These are phyloP conservation scores for Enteromius anoplus DNA, from an alignment of 2,797 vertebrate genomes.

Conservation along the genomic window DNA sequence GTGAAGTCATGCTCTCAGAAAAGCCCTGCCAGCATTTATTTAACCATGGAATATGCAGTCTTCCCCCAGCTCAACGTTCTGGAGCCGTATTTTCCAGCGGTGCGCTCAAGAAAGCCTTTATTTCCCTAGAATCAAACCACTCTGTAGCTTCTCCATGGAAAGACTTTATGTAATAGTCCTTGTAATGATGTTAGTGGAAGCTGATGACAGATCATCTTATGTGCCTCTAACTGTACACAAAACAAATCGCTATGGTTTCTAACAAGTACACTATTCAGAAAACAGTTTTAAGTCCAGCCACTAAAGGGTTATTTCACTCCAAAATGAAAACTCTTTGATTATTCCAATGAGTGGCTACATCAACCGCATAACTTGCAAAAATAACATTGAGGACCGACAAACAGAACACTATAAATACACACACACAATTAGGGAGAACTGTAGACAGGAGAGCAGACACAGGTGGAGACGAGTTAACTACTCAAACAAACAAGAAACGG, in stretches of 20 bases:
- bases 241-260: background rate
- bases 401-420: too few relatives aligned
- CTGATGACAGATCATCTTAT: constrained; percentile 1
- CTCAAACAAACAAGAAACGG: too few relatives aligned
- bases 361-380: too few relatives aligned
- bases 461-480: too few relatives aligned
- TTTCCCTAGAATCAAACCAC: constrained; percentile 63
- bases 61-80: constrained; percentile 57
- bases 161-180: background rate
- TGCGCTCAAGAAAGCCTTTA: constrained; percentile 72
- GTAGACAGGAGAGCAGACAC: too few relatives aligned
- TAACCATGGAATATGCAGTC: constrained; percentile 74
- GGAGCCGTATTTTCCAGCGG: constrained; percentile 68
- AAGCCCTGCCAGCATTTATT: constrained; percentile 64
- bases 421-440: too few relatives aligned
- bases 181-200: background rate
- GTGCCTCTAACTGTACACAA: background rate
- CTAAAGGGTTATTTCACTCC: background rate
- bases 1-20: constrained; percentile 70
- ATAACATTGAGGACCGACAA: too few relatives aligned
- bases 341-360: too few relatives aligned
- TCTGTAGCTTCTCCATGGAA: constrained; percentile 39
- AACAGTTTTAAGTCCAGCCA: background rate
- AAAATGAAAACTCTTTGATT: too few relatives aligned
- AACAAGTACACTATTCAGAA: background rate